Conservation (phyloP, 2,888 invertebrate genomes). For the Nineta flava region DNA sequence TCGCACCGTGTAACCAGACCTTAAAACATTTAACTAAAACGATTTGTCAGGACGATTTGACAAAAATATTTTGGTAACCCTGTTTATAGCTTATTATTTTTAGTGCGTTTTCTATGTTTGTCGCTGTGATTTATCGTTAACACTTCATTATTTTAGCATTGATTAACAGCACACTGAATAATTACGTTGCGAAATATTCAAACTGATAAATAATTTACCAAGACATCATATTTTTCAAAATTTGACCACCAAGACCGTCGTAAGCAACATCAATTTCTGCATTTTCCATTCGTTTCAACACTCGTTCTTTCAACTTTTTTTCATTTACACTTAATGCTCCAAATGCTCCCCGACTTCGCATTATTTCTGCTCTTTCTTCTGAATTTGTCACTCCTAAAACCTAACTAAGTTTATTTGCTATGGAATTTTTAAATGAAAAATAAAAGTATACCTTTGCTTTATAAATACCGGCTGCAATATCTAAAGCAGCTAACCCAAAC, state of each 20-base stretch:
- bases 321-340: conserved; percentile 41
- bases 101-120: no score
- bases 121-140: not conserved
- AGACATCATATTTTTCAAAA: conserved; percentile 36
- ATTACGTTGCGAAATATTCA: not conserved
- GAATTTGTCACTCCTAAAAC: conserved; percentile 52
- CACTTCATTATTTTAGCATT: no score
- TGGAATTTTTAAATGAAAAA: no score
- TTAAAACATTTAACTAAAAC: no score
- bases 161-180: no score
- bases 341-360: conserved; percentile 45
- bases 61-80: no score
- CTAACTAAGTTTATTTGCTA: conserved; percentile 21
- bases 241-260: conserved; percentile 44
- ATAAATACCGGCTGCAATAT: conserved; percentile 50
- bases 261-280: conserved; percentile 45
- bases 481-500: conserved; percentile 46
- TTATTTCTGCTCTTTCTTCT: conserved; percentile 38
- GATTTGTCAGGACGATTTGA: no score
- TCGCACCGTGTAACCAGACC: no score
- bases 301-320: conserved; percentile 33
- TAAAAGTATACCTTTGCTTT: conserved; percentile 37
- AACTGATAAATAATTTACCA: conserved; percentile 30
- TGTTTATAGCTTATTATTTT: no score
- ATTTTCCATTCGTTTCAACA: conserved; percentile 37